Evolutionary conservation across 1,140 invertebrate species (phyloP).

Genomic region (Leucophenga varia): DNA sequence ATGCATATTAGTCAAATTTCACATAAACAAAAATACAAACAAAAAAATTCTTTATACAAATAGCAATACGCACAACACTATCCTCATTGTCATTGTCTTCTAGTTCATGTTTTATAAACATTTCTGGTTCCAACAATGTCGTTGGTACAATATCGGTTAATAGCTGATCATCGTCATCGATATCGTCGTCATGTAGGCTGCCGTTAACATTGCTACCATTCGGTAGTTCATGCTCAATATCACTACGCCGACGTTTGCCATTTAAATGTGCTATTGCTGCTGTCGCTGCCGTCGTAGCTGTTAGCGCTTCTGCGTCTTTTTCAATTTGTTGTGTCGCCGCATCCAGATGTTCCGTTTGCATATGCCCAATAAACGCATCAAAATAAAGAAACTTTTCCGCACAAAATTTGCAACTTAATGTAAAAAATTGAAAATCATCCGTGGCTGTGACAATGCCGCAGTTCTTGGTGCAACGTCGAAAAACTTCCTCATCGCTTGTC

Average conservation of each 20-base stretch:
- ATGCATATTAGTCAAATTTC: too few species aligned
- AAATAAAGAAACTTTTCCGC: conserved; percentile 50
- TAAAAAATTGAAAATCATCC: conserved; percentile 51
- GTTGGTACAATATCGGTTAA: conserved; percentile 44
- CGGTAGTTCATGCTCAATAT: conserved; percentile 2
- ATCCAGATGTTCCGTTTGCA: conserved; percentile 44
- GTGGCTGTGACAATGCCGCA: conserved; percentile 51
- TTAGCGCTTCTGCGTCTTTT: too few species aligned
- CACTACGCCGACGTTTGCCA: conserved; percentile 14
- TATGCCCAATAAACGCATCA: conserved; percentile 50
- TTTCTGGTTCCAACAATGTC: conserved; percentile 42
- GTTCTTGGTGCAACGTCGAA: conserved; percentile 48
- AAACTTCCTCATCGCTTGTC: conserved; percentile 51
- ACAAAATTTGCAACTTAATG: conserved; percentile 40
- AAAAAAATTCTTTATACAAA: too few species aligned
- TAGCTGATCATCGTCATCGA: too few species aligned
- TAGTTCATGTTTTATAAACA: conserved; percentile 50
- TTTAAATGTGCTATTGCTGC: conserved; percentile 18
- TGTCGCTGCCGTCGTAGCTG: conserved; percentile 10
- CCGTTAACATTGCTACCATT: conserved; percentile 19
- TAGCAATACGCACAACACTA: background rate
- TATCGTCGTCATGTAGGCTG: conserved; percentile 29
- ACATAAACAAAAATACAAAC: too few species aligned
- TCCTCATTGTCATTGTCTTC: conserved; percentile 26
- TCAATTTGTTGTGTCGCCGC: conserved; percentile 11